Conservation (phyloP, 2,797 vertebrate species). For the Amniataba percoides region DNA sequence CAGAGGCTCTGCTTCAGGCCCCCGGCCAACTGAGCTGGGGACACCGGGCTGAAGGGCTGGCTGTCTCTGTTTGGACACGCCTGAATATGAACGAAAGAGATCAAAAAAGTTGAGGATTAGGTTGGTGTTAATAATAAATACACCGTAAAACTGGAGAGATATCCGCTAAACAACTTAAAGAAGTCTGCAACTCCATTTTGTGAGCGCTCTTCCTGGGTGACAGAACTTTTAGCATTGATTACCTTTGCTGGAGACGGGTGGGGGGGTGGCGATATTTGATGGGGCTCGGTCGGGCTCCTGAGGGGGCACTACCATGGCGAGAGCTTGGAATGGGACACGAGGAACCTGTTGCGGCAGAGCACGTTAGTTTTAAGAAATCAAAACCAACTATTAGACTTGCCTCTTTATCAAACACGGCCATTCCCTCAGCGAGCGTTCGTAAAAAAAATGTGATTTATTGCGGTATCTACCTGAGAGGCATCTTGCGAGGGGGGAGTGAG, state of each 20-base stretch:
- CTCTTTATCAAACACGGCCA: not conserved
- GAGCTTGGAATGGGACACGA: slow-evolving; percentile 97
- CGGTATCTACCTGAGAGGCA: slow-evolving; percentile 92
- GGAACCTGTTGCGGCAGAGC: slow-evolving; percentile 87
- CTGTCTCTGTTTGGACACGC: slow-evolving; percentile 95
- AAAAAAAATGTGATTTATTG: not conserved
- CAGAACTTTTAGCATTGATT: slow-evolving; percentile 39
- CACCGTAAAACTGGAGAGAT: not conserved
- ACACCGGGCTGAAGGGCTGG: slow-evolving; percentile 93
- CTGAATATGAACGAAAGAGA: slow-evolving; percentile 84
- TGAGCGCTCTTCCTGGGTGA: not conserved
- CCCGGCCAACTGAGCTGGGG: slow-evolving; percentile 85
- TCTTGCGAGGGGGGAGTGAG: slow-evolving; percentile 97
- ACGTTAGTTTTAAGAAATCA: slow-evolving; percentile 8
- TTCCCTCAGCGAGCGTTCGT: not conserved
- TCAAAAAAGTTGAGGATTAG: not conserved
- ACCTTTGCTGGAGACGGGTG: slow-evolving; percentile 95
- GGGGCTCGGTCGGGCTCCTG: slow-evolving; percentile 97
- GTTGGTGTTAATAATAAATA: not conserved
- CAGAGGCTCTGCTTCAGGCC: slow-evolving; percentile 92
- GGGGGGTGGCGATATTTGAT: slow-evolving; percentile 90
- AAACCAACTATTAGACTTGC: not conserved
- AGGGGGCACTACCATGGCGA: slow-evolving; percentile 98
- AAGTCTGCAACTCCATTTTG: not conserved
- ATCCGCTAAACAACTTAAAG: not conserved